These are phyloP conservation scores for Trisateles emortualis DNA, from an alignment of 2,888 invertebrate genomes.

Conservation along the genomic window DNA sequence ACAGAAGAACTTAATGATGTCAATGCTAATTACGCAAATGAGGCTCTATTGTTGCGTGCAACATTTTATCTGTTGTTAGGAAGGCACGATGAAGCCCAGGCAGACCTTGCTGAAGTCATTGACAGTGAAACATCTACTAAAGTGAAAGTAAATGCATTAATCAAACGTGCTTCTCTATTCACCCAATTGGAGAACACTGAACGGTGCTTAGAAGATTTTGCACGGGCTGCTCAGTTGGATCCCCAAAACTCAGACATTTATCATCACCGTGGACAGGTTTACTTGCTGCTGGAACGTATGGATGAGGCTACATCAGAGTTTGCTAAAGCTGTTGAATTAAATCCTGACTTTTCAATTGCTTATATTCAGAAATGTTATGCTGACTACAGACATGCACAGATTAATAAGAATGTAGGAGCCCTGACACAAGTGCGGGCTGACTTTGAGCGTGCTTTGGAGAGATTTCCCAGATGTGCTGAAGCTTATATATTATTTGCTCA, in stretches of 20 bases:
- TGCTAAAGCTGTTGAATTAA: slow-evolving; percentile 92
- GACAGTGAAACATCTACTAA: slow-evolving; percentile 88
- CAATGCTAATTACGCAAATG: slow-evolving; percentile 88
- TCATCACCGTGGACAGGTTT: slow-evolving; percentile 96
- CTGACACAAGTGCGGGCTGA: slow-evolving; percentile 89
- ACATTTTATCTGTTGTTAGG: slow-evolving; percentile 94
- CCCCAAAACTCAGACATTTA: slow-evolving; percentile 95
- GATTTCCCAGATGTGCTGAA: slow-evolving; percentile 94
- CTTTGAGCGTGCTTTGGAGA: slow-evolving; percentile 92
- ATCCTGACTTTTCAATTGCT: slow-evolving; percentile 94
- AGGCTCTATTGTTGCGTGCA: slow-evolving; percentile 93
- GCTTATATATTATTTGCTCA: slow-evolving; percentile 96
- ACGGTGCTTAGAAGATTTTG: slow-evolving; percentile 93
- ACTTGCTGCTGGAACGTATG: slow-evolving; percentile 93
- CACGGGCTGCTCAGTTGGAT: slow-evolving; percentile 91
- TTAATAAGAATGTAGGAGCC: slow-evolving; percentile 87
- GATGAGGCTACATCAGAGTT: slow-evolving; percentile 94
- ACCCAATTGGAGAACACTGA: slow-evolving; percentile 93
- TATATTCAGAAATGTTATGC: slow-evolving; percentile 96
- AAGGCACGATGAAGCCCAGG: slow-evolving; percentile 90
- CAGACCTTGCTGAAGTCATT: slow-evolving; percentile 91
- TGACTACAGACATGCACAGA: slow-evolving; percentile 91
- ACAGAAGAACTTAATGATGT: slow-evolving; percentile 90
- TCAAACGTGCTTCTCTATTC: slow-evolving; percentile 94
- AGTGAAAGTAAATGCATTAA: slow-evolving; percentile 93